Evolutionary conservation across 2,113 vertebrate genomes (phyloP), one percentile per base, ranked within the genome.

Genomic region (Saguinus imperator): DNA sequence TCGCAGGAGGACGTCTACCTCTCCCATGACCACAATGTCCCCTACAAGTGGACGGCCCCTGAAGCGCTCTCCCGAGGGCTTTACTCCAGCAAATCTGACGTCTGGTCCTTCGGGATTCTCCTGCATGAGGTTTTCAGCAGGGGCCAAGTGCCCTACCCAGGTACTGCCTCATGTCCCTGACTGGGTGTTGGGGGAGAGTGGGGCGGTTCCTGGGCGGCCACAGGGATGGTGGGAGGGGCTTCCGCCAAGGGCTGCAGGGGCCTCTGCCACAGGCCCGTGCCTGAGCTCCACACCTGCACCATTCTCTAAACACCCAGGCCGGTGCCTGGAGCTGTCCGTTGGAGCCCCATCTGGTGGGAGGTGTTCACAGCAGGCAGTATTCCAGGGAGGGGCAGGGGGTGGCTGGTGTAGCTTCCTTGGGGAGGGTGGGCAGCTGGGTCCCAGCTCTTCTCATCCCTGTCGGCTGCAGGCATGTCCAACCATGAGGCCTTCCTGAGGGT

Each of bases 61-160:
- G 99, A 99, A 83, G 99, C 99, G 12, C 98, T 99, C 84, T 98
- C 98, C 93, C 97, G 97, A 1, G 99, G 99, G 2, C 98, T 72
- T 35, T 99, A 99, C 97, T 99, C 99, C 89, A 98, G 68, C 97
- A 99, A 99, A 80, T 99, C 99, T 0, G 99, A 99, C 5, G 97
- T 99, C 20, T 99, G 99, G 99, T 99, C 99, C 8, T 99, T 99
- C 4, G 98, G 99, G 0, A 1, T 99, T 17, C 97, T 99, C 45
- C 98, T 99, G n/a, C 98, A 98, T 25, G 99, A 99, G 97, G 98
- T 99, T 1, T 97, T 99, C 93, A 98, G 98, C 48, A 95, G 96
- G 21, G 99, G 99, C 14, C 98, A 98, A 64, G 45, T 29, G 3
- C 99, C 99, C 20, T 99, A 99, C 61, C 98, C 99, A 98, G 99